Evolutionary conservation across 2,797 vertebrate species (phyloP).

Genomic region (Antrozous pallidus): DNA sequence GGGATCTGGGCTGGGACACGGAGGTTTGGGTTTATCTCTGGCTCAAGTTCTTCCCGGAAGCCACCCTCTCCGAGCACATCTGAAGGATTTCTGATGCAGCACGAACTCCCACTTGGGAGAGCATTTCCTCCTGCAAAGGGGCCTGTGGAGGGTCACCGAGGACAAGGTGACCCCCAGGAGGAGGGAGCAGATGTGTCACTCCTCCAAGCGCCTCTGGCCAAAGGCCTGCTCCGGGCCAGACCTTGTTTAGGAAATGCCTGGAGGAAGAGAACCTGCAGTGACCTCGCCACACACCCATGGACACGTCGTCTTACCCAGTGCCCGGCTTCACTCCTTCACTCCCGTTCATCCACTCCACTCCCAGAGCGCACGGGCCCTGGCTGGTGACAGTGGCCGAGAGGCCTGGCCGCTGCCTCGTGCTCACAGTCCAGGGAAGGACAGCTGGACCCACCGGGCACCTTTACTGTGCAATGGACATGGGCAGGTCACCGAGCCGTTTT

Average conservation of each 20-base stretch:
- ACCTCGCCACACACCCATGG: neutral
- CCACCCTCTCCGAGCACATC: neutral
- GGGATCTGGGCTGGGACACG: neutral
- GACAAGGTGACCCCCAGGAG: neutral
- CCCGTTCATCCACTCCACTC: neutral
- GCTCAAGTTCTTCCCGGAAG: neutral
- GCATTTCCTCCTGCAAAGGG: neutral
- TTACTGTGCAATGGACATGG: neutral
- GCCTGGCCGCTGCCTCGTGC: neutral
- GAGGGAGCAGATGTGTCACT: neutral
- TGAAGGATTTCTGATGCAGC: neutral
- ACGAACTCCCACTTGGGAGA: neutral
- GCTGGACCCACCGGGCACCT: neutral
- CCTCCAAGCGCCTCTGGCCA: neutral
- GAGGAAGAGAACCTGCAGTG: neutral
- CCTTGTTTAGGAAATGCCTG: neutral
- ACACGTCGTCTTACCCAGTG: neutral
- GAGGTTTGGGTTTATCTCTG: neutral
- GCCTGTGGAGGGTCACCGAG: neutral
- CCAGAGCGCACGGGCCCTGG: neutral
- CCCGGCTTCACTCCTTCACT: neutral
- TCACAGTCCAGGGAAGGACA: neutral
- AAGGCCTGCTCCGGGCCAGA: neutral
- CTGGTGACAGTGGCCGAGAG: neutral
- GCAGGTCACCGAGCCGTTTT: neutral